Percentiles rank a stretch among this genome's conserved stretches.
These are phyloP conservation scores for Hemistola chrysoprasaria DNA, from an alignment of 2,888 invertebrate species.

Conservation along the genomic window DNA sequence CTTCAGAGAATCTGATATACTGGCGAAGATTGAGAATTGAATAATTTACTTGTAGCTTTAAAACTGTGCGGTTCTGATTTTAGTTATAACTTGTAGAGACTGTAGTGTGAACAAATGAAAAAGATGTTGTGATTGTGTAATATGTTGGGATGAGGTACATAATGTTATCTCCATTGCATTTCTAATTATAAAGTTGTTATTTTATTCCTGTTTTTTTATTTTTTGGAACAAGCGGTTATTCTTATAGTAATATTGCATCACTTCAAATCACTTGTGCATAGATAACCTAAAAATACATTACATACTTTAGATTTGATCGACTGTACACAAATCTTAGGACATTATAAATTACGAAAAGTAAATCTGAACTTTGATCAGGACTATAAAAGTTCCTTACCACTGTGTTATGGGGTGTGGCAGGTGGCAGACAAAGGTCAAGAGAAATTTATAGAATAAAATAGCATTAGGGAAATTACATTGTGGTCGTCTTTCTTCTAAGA, in stretches of 20 bases:
- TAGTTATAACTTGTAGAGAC: constrained; percentile 56
- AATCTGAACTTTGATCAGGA: constrained; percentile 7
- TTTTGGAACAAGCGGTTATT: constrained; percentile 8
- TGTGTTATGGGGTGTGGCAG: too few species aligned
- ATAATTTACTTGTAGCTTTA: constrained; percentile 58
- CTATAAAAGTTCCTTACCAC: too few species aligned
- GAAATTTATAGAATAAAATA: too few species aligned
- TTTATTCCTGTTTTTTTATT: constrained; percentile 43
- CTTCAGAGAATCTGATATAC: constrained; percentile 97
- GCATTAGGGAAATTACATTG: too few species aligned
- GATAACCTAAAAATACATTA: constrained; percentile 22
- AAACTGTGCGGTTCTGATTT: constrained; percentile 60
- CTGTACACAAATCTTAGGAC: too few species aligned
- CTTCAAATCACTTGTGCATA: constrained; percentile 21
- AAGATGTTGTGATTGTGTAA: constrained; percentile 71
- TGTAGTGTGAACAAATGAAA: constrained; percentile 61
- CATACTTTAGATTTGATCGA: too few species aligned
- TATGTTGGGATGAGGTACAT: constrained; percentile 58
- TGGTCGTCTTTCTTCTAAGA: too few species aligned
- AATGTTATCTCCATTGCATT: constrained; percentile 73
- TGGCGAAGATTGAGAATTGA: constrained; percentile 92
- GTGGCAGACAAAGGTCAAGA: too few species aligned
- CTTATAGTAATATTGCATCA: constrained; percentile 17
- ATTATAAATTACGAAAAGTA: too few species aligned
- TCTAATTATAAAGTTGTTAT: constrained; percentile 78